Conservation (phyloP, 2,113 vertebrate genomes). For the Grammomys dolichurus region DNA sequence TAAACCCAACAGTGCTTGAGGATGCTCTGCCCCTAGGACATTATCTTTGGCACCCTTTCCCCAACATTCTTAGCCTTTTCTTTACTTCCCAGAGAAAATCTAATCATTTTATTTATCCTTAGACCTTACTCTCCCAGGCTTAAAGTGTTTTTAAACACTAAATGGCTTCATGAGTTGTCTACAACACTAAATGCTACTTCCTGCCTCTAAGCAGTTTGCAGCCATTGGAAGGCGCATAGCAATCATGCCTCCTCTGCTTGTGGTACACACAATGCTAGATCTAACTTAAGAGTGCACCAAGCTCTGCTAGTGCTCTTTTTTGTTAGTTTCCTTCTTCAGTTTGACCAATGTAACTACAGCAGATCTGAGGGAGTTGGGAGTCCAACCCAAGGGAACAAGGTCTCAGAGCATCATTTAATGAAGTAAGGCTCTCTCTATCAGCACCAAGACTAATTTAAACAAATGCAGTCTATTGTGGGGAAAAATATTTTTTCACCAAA, state of each 20-base stretch:
- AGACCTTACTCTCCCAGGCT: conserved; percentile 78
- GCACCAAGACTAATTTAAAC: conserved; percentile 67
- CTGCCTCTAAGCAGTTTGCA: conserved; percentile 37
- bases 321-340: conserved; percentile 77
- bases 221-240: neutral
- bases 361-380: neutral
- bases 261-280: conserved; percentile 58
- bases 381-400: conserved; percentile 30
- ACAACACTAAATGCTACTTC: conserved; percentile 34
- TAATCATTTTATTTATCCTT: conserved; percentile 85
- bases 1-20: conserved; percentile 70
- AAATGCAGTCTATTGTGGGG: neutral
- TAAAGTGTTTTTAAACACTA: conserved; percentile 84
- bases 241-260: conserved; percentile 61
- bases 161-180: conserved; percentile 70
- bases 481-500: neutral
- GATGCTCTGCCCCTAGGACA: conserved; percentile 79
- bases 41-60: neutral
- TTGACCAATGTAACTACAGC: conserved; percentile 29
- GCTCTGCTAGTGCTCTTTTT: conserved; percentile 59
- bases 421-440: conserved; percentile 41
- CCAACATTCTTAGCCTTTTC: conserved; percentile 18
- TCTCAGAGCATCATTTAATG: conserved; percentile 56
- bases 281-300: conserved; percentile 73
- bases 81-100: conserved; percentile 82